Evolutionary conservation across 2,888 invertebrate genomes (phyloP).

Genomic region (Julus scanicus): DNA sequence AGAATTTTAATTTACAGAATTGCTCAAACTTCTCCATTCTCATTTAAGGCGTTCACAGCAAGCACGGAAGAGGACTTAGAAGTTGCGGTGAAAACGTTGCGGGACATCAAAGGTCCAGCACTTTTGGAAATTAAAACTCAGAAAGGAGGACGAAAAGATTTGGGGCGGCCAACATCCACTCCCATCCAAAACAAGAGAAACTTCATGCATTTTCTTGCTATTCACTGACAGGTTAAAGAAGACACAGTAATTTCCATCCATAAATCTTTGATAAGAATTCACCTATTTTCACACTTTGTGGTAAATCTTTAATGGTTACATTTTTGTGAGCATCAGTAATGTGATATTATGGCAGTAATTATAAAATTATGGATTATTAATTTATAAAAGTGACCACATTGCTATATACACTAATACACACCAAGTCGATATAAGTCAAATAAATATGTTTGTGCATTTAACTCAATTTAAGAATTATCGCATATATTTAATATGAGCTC

Average conservation of each 20-base stretch:
- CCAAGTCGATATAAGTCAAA: not conserved
- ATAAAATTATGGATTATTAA: not conserved
- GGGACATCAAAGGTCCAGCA: slow-evolving; percentile 64
- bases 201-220: slow-evolving; percentile 66
- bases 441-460: not conserved
- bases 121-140: slow-evolving; percentile 66
- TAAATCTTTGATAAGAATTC: not conserved
- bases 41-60: slow-evolving; percentile 62
- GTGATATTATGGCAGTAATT: not conserved
- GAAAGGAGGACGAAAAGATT: slow-evolving; percentile 65
- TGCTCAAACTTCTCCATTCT: not conserved
- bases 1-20: not conserved
- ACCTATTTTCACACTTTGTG: not conserved
- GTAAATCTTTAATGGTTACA: not conserved
- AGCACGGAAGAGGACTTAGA: slow-evolving; percentile 63
- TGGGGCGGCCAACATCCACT: slow-evolving; percentile 67
- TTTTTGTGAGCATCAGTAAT: not conserved
- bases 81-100: slow-evolving; percentile 62
- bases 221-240: not conserved
- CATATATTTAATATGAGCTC: too few species aligned
- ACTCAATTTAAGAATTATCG: not conserved
- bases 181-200: slow-evolving; percentile 67
- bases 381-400: not conserved
- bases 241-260: slow-evolving; percentile 14
- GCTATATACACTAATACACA: not conserved